Evolutionary conservation across 2,888 invertebrate genomes (phyloP).

Genomic region (Heteromurus nitidus): DNA sequence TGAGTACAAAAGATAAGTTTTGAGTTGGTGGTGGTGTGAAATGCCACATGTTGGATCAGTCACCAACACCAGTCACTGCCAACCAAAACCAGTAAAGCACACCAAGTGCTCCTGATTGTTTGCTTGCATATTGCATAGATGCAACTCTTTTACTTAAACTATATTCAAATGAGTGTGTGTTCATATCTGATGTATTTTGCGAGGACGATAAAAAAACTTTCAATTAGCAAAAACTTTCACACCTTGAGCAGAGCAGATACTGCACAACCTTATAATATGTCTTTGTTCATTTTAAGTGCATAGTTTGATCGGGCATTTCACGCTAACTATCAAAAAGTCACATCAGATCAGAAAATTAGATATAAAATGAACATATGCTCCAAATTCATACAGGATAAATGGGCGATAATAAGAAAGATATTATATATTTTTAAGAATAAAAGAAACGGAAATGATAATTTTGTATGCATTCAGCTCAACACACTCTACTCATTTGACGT

Average conservation of each 20-base stretch:
- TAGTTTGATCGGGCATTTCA: conserved; percentile 2
- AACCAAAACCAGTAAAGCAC: neutral
- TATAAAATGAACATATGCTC: no score
- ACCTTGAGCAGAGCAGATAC: neutral
- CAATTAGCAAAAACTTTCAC: conserved; percentile 41
- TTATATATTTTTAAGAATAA: neutral
- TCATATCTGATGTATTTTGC: neutral
- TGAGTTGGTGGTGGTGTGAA: neutral
- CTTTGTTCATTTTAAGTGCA: neutral
- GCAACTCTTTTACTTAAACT: neutral
- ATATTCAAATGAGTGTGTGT: neutral
- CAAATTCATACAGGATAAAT: no score
- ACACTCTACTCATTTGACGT: neutral
- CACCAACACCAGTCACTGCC: neutral
- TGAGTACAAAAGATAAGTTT: neutral
- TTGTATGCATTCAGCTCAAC: neutral
- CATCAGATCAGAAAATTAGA: no score
- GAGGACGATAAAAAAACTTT: conserved; percentile 16
- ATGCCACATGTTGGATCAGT: neutral
- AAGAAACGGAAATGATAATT: conserved; percentile 4
- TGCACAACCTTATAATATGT: conserved; percentile 5
- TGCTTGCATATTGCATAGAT: neutral
- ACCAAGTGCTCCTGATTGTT: neutral
- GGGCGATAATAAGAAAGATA: no score
- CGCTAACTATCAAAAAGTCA: conserved; percentile 6